phyloP scores from a whole-genome alignment of 2,888 invertebrate genomes.

The Julus scandinavius region DNA sequence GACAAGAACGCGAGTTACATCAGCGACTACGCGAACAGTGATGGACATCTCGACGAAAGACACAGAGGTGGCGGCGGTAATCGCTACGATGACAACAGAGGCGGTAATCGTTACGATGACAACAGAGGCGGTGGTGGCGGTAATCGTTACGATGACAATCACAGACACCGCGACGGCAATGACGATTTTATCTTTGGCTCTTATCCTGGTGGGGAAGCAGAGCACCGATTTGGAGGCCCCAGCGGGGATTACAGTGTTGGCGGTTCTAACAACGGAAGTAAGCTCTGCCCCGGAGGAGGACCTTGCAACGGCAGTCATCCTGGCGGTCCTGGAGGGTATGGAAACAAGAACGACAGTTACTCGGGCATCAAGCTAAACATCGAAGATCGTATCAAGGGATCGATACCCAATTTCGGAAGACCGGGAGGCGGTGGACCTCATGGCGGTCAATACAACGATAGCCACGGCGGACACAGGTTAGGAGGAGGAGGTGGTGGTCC shows the following conservation, averaged over 20 bases:
- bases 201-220: not conserved
- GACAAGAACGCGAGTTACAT: conserved; percentile 4
- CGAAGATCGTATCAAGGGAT: not conserved
- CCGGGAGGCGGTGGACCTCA: not conserved
- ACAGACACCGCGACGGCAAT: not conserved
- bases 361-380: not conserved
- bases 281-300: not conserved
- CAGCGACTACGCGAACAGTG: not conserved
- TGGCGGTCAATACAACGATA: not conserved
- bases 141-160: not conserved
- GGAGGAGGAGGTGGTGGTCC: not conserved
- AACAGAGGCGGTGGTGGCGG: not conserved
- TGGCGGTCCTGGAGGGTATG: conserved; percentile 8
- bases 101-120: not conserved
- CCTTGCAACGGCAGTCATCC: not conserved
- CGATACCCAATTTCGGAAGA: not conserved
- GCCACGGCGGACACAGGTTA: not conserved
- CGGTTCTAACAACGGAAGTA: not conserved
- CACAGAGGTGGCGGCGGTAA: not conserved
- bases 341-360: not conserved
- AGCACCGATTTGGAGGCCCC: not conserved
- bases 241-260: not conserved
- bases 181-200: no score
- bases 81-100: not conserved
- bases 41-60: not conserved